A percentile compares a stretch with the other conserved stretches of the same genome.
phyloP scores from a whole-genome alignment of 2,888 invertebrate genomes.

The Eutolmus rufibarbis region DNA sequence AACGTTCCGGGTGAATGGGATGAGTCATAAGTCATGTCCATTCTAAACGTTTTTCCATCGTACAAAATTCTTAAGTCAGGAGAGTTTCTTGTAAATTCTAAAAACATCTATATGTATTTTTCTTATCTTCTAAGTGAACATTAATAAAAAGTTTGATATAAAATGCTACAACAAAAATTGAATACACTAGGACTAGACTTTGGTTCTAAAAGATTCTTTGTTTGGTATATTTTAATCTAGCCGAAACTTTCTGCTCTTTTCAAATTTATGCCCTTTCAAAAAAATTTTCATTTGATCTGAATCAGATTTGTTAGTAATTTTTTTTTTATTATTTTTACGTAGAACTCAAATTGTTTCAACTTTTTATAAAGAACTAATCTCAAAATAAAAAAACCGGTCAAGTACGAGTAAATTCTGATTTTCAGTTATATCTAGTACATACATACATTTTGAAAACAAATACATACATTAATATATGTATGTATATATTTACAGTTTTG shows the following conservation, averaged over 20 bases:
- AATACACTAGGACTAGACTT: background rate
- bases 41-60: background rate
- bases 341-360: no score
- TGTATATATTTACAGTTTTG: no score
- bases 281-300: background rate
- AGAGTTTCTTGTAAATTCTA: background rate
- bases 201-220: background rate
- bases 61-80: background rate
- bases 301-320: no score
- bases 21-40: background rate
- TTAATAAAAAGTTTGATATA: no score
- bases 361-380: no score
- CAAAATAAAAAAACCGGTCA: no score
- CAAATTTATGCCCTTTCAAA: background rate
- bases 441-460: no score
- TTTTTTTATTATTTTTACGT: no score
- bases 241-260: background rate
- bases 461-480: no score
- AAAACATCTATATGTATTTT: background rate
- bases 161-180: background rate
- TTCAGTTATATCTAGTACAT: no score
- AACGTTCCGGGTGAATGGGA: background rate
- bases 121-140: background rate
- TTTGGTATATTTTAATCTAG: background rate
- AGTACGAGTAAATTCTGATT: no score